A percentile compares a stretch with the other conserved stretches of the same genome.
These are phyloP conservation scores for Lasiurus cinereus DNA, from an alignment of 2,113 vertebrate species.

Conservation along the genomic window DNA sequence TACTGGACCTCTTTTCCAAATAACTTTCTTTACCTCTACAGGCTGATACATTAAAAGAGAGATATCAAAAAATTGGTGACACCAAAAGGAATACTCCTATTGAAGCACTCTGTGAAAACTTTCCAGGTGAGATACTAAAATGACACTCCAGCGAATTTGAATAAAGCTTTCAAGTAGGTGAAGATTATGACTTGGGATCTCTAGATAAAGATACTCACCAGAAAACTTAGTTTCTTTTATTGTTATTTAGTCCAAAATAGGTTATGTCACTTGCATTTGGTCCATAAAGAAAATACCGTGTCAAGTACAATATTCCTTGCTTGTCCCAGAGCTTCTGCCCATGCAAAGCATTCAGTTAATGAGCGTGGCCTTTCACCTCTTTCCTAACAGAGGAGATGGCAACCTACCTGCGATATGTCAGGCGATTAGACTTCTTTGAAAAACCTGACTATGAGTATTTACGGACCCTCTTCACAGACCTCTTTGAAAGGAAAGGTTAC, in stretches of 20 bases:
- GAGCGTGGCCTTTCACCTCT: constrained; percentile 57
- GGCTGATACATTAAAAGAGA: constrained; percentile 99
- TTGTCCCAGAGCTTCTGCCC: not conserved
- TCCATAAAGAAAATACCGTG: constrained; percentile 27
- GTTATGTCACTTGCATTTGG: constrained; percentile 56
- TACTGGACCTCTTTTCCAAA: constrained; percentile 67
- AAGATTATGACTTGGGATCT: not conserved
- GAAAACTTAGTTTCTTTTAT: constrained; percentile 33
- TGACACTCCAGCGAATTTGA: not conserved
- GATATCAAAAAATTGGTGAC: constrained; percentile 99
- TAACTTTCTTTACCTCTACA: constrained; percentile 84
- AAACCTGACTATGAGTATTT: constrained; percentile 99
- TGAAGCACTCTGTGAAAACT: constrained; percentile 99
- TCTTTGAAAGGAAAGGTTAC: constrained; percentile 98
- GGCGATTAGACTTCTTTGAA: constrained; percentile 98
- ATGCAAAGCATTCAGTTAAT: constrained; percentile 10
- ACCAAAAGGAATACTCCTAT: constrained; percentile 99
- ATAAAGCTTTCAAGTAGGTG: not conserved
- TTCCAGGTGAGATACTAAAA: constrained; percentile 92
- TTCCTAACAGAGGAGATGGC: constrained; percentile 97
- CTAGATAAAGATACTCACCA: not conserved
- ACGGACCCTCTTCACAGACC: constrained; percentile 96
- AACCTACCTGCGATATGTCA: constrained; percentile 97
- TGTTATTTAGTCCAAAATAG: constrained; percentile 34
- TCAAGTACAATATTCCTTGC: not conserved